A percentile compares a stretch with the other conserved stretches of the same genome.
Conservation (phyloP, 2,888 invertebrate genomes). For the Periphyllus acericola region DNA sequence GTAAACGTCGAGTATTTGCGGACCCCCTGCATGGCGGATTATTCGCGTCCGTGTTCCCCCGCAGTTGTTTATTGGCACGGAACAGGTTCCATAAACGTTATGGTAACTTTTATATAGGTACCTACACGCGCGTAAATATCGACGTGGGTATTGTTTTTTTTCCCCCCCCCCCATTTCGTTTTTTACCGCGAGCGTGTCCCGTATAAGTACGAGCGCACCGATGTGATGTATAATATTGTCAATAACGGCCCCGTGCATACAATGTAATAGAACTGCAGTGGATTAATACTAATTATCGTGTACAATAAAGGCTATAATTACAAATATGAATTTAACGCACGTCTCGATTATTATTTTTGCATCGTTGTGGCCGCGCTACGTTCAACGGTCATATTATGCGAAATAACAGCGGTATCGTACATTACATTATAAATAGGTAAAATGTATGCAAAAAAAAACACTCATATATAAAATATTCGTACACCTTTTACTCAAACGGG, state of each 20-base stretch:
- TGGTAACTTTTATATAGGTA: not conserved
- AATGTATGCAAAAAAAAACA: not conserved
- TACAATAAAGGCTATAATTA: not conserved
- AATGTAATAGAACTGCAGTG: not conserved
- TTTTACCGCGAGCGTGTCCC: not conserved
- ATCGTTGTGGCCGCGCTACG: not conserved
- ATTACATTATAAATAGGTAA: not conserved
- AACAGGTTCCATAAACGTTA: slow-evolving; percentile 17
- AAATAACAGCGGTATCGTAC: not conserved
- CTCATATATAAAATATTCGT: not conserved
- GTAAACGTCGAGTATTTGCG: not conserved
- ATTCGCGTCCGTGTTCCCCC: not conserved
- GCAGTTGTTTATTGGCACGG: not conserved
- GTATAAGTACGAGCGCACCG: not conserved
- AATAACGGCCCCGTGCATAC: not conserved
- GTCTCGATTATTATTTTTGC: not conserved
- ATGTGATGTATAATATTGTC: not conserved
- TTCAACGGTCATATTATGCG: no score
- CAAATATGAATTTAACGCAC: not conserved
- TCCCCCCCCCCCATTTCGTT: not conserved
- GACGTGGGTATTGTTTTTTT: not conserved
- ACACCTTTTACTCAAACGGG: no score
- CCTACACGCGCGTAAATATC: slow-evolving; percentile 21
- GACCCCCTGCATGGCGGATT: not conserved
- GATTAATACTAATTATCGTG: not conserved